Evolutionary conservation across 2,113 vertebrate genomes (phyloP).

Genomic region (Ammodytes dubius): DNA sequence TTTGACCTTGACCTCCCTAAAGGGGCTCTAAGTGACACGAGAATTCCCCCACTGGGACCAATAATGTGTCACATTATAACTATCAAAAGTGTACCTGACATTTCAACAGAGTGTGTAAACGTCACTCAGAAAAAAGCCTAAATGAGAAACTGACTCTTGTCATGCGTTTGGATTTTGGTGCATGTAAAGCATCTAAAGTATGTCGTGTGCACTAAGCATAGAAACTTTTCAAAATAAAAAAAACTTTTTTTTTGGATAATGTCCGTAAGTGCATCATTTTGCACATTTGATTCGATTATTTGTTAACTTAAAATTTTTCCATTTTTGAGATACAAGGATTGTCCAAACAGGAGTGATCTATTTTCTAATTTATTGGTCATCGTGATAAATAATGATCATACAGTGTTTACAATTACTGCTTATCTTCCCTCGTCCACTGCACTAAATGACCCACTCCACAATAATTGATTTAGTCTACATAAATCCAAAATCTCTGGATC

Average conservation of each 20-base stretch:
- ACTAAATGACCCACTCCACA: background rate
- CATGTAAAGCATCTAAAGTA: background rate
- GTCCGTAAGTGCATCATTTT: background rate
- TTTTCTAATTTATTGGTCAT: background rate
- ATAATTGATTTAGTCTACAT: background rate
- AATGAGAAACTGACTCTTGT: background rate
- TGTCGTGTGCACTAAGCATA: background rate
- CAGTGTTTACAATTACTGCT: background rate
- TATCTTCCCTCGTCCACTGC: too few relatives aligned
- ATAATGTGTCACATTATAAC: constrained; percentile 70
- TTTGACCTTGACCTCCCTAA: constrained; percentile 78
- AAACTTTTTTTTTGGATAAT: background rate
- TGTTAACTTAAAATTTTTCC: too few relatives aligned
- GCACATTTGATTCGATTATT: background rate
- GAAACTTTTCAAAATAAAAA: background rate
- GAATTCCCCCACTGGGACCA: constrained; percentile 75
- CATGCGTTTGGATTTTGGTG: background rate
- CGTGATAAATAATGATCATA: background rate
- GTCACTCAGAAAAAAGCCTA: constrained; percentile 1
- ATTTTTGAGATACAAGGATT: background rate
- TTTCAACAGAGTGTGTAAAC: constrained; percentile 26
- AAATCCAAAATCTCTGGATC: background rate
- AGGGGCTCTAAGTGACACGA: constrained; percentile 69
- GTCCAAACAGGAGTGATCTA: background rate
- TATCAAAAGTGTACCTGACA: constrained; percentile 57